phyloP scores from a whole-genome alignment of 2,888 invertebrate genomes.

The Drosophila cognata region DNA sequence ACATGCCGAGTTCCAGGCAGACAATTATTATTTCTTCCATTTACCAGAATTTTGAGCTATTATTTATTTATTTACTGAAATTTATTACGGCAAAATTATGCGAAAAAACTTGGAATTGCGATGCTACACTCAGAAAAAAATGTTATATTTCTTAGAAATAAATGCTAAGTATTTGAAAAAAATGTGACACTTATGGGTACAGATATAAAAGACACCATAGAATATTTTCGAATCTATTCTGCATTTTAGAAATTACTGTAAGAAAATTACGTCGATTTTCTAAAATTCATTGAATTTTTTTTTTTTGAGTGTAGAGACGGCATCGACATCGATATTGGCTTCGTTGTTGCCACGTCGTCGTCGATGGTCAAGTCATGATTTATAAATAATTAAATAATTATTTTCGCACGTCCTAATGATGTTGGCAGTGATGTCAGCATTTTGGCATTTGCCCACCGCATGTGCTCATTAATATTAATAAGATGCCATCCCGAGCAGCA shows the following conservation, averaged over 20 bases:
- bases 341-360: constrained; percentile 10
- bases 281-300: background rate
- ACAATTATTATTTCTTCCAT: constrained; percentile 4
- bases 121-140: background rate
- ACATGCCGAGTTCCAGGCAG: background rate
- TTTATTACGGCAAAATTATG: background rate
- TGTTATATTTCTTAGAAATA: background rate
- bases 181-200: too few relatives aligned
- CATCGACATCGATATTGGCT: constrained; percentile 15
- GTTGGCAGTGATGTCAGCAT: constrained; percentile 46
- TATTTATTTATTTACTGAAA: constrained; percentile 24
- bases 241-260: background rate
- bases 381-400: constrained; percentile 81
- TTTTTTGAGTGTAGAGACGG: background rate
- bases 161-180: background rate
- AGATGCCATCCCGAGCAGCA: constrained; percentile 42
- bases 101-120: background rate
- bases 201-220: background rate
- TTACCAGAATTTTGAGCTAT: background rate
- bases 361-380: constrained; percentile 69
- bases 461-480: constrained; percentile 77
- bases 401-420: constrained; percentile 76
- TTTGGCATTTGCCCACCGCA: constrained; percentile 50
- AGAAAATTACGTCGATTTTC: accelerated
- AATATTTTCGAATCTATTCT: background rate